Evolutionary conservation across 2,113 vertebrate genomes (phyloP), one percentile per base, ranked within the genome.

Genomic region (Pachyramphus minor): DNA sequence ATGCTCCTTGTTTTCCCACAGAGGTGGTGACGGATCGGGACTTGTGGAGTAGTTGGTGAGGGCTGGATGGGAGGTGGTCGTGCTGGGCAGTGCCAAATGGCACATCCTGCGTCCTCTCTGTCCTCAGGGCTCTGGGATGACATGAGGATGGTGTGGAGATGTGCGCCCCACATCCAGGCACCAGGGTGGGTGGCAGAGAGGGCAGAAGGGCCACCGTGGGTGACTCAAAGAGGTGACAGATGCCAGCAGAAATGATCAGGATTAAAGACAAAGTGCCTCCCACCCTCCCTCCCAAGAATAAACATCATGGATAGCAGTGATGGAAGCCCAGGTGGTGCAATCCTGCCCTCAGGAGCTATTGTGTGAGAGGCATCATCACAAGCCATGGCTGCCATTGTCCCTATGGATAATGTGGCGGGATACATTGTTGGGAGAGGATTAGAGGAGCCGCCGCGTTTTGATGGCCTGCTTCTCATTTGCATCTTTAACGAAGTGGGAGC

Each of bases 401-500:
- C 72, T 12, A 21, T 13, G 66, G 97, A 95, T 97, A 84, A 97
- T 94, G 96, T 77, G 96, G 79, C 2, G 64, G 89, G 95, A 93
- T 96, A 80, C 89, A 93, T 97, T 97, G 96, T 92, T 86, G 93
- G 93, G 94, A 94, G 89, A 97, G 94, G 97, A 98, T 98, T 98
- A 98, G 89, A 41, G 53, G 72, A 91, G 84, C 96, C 18, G 91
- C 93, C 5, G 35, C 41, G 12, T 91, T 96, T 95, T 67, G 56
- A 95, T 93, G 95, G 94, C 79, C 96, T 83, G 79, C 64, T 96
- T 88, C 97, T 98, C 84, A 97, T 98, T 98, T 98, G 97, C 97
- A 98, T 98, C 90, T 91, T 94, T 97, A 98, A 98, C 55, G 58
- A 98, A 92, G 97, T 35, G 97, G 98, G 98, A 97, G 90, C 91